Evolutionary conservation across 2,888 invertebrate genomes (phyloP), one percentile per base, ranked within the genome.

Genomic region (Oxytorus armatus): DNA sequence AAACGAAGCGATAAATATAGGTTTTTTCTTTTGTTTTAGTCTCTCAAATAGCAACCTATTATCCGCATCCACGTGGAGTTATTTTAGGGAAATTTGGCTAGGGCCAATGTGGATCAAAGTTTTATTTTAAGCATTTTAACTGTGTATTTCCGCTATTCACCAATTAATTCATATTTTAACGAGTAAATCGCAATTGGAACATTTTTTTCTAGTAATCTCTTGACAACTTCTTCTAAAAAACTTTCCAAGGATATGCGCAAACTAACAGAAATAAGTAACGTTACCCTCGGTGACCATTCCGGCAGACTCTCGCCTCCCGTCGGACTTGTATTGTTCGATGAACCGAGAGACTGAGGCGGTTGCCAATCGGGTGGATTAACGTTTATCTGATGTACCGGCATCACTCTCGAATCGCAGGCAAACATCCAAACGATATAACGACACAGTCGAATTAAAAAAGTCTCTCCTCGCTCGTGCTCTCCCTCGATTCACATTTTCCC

Each of bases 321-420:
- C 47, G 89, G 87, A 82, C 88, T 90, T 4, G 83, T 81, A 75
- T 88, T 89, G 82, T 84, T 87, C 33, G 89, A 88, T 75, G 89
- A 86, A 75, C 85, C 85, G 79, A 88, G 82, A 25, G 88, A 84
- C 77, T 88, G 85, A 81, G 89, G 87, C 83, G 88, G 85, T 83
- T 90, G 90, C 90, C 90, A 89, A 85, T 90, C 90, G 69, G 90
- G 89, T 83, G 90, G 90, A 89, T 89, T 88, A 85, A 90, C 90
- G 88, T 88, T 90, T 77, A 90, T 90, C 86, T 90, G 90, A 82
- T 90, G 90, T 82, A 90, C 88, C 83, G 90, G 90, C 90, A 90
- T 90, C 81, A 88, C 87, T 89, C 72, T 85, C 66, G 77, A 77
- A 72, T 85, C 83, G 69, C 79, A 81, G 39, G 81, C 68, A 81